Evolutionary conservation across 92 coral and sea anemone genomes (phyloP).

Genomic region (Heliopora coerulea): DNA sequence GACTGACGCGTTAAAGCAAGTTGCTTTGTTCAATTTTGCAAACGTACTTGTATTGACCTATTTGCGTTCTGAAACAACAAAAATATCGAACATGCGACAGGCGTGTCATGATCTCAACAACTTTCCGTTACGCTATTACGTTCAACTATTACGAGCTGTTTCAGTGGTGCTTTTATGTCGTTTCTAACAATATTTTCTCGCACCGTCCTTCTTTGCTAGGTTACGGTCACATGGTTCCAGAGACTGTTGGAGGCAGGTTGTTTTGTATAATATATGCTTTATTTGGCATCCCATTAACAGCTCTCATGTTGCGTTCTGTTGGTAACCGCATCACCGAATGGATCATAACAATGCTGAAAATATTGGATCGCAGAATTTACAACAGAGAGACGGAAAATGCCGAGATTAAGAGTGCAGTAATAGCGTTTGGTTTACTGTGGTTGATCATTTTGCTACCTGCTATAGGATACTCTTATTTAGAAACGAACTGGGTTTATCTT

Average conservation of each 20-base stretch:
- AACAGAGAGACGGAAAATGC: slow-evolving; percentile 90
- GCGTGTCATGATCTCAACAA: no score
- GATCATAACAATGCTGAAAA: slow-evolving; percentile 58
- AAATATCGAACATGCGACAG: no score
- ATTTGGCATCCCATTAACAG: slow-evolving; percentile 90
- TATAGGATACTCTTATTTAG: slow-evolving; percentile 55
- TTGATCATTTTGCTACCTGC: slow-evolving; percentile 83
- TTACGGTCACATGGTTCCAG: slow-evolving; percentile 92
- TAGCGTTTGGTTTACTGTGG: slow-evolving; percentile 75
- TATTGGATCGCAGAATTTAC: slow-evolving; percentile 75
- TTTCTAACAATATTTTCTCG: no score
- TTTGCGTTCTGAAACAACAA: no score
- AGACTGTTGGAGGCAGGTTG: slow-evolving; percentile 64
- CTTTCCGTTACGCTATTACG: no score
- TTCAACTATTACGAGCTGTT: no score
- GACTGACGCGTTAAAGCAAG: no score
- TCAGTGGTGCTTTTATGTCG: no score
- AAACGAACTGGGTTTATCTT: slow-evolving; percentile 64
- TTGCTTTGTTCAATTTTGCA: no score
- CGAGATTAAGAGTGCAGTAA: slow-evolving; percentile 84
- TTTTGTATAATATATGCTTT: slow-evolving; percentile 86
- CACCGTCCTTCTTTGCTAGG: slow-evolving; percentile 74
- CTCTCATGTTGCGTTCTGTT: slow-evolving; percentile 86
- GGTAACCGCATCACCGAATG: slow-evolving; percentile 91
- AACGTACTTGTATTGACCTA: no score